Conservation (phyloP, 2,888 invertebrate genomes). For the Ochlodes sylvanus region DNA sequence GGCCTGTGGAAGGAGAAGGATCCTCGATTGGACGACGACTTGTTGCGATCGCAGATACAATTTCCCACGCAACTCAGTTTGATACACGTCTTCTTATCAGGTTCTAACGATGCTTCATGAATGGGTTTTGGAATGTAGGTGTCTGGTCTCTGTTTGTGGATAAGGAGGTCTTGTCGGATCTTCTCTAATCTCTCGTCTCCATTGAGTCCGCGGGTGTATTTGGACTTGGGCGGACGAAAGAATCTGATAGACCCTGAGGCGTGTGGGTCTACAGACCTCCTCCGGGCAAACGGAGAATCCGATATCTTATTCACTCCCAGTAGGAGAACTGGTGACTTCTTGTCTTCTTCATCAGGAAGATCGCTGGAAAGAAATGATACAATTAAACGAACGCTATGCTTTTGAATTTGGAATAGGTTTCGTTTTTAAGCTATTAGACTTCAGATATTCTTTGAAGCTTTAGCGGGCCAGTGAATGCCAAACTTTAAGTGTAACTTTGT, state of each 20-base stretch:
- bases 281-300: conserved; percentile 74
- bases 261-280: conserved; percentile 71
- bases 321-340: conserved; percentile 85
- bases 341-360: conserved; percentile 86
- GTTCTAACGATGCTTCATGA: conserved; percentile 67
- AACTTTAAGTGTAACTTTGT: no score
- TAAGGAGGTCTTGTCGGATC: conserved; percentile 74
- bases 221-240: conserved; percentile 76
- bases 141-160: conserved; percentile 74
- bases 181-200: conserved; percentile 78
- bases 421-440: no score
- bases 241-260: conserved; percentile 74
- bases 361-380: conserved; percentile 76
- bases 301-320: conserved; percentile 86
- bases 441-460: no score
- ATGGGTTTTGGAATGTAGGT: conserved; percentile 73
- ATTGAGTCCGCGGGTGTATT: conserved; percentile 76
- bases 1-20: conserved; percentile 77
- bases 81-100: conserved; percentile 62
- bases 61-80: conserved; percentile 72
- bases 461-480: no score
- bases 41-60: conserved; percentile 74
- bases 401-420: no score
- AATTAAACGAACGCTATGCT: no score
- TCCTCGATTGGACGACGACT: conserved; percentile 69